Conservation (phyloP, 1,140 invertebrate species). For the Drosophila seguyi region DNA sequence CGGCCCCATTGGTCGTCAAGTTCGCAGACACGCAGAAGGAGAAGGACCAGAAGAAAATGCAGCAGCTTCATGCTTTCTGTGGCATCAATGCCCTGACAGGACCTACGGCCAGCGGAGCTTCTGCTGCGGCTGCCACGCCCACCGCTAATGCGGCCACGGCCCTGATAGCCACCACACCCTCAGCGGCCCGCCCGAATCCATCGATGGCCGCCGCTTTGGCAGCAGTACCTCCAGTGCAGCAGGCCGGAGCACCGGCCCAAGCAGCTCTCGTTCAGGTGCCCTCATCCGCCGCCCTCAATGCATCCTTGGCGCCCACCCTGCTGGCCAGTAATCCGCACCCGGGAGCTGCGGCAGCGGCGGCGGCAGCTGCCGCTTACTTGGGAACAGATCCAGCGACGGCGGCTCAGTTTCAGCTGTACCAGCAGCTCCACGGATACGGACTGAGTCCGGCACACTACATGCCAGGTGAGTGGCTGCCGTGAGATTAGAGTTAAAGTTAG, state of each 20-base stretch:
- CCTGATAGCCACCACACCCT: slow-evolving; percentile 58
- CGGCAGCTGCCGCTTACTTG: slow-evolving; percentile 48
- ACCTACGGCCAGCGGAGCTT: slow-evolving; percentile 53
- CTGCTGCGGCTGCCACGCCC: slow-evolving; percentile 62
- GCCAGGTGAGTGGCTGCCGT: slow-evolving; percentile 85
- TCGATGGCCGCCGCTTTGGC: slow-evolving; percentile 69
- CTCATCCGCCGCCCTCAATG: slow-evolving; percentile 50
- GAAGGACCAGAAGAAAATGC: slow-evolving; percentile 97
- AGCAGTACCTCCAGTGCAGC: slow-evolving; percentile 61
- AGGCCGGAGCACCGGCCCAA: slow-evolving; percentile 44
- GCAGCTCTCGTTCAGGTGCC: slow-evolving; percentile 58
- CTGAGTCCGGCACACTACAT: slow-evolving; percentile 90
- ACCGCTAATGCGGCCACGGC: slow-evolving; percentile 65
- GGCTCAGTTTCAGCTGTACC: slow-evolving; percentile 89
- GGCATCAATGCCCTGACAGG: slow-evolving; percentile 86
- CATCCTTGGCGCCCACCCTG: slow-evolving; percentile 50
- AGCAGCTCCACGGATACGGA: slow-evolving; percentile 91
- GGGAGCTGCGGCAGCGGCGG: slow-evolving; percentile 19
- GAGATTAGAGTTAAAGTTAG: neutral
- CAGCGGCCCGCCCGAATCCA: slow-evolving; percentile 57
- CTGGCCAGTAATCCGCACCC: slow-evolving; percentile 52
- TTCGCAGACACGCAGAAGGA: slow-evolving; percentile 99
- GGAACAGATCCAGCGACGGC: slow-evolving; percentile 62
- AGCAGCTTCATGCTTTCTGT: slow-evolving; percentile 95
- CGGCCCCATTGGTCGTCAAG: slow-evolving; percentile 98